Base-by-base conservation (phyloP, 2,113 vertebrate species). In the Gasterosteus nipponicus region DNA sequence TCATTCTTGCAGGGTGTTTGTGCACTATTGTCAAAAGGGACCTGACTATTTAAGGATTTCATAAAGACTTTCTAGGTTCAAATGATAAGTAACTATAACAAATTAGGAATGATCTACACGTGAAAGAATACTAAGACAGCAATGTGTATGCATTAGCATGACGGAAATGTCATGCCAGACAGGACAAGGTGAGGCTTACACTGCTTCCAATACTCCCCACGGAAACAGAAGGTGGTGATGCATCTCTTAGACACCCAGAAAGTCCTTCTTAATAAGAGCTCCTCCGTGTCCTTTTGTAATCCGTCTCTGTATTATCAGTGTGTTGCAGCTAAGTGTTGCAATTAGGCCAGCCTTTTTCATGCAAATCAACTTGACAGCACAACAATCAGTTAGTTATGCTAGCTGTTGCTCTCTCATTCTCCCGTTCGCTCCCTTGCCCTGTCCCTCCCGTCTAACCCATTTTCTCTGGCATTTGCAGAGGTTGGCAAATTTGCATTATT, bases 301-400 rank as follows among this genome's bases (percentile, higher is more conserved):
- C 83, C 89, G 77, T 78, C 87, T 91, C 85, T 79, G 83, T 87
- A 93, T 92, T 94, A 94, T 93, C 92, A 85, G 92, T 87, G 86
- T 75, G 77, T 80, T 78, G 82, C 92, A 92, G 93, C 91, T 94
- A 94, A 95, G 91, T 93, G 93, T 90, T 90, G 90, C 91, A 95
- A 95, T 95, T 95, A 95, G 90, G 75, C 80, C 33, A 39, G 81
- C 84, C 89, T 94, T 95, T 95, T 93, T 93, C 88, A 94, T 93
- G 93, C 93, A 94, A 94, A 95, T 94, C 90, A 88, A 84, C 89
- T 85, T 93, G 93, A 94, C 91, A 91, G 93, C 92, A 92, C 92
- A 93, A 94, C 93, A 95, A 93, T 94, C 92, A 92, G 84, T 90
- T 90, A 78, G 92, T 90, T 93, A 89, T 89, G 85, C 85, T 81